Conservation (phyloP, 2,888 invertebrate genomes). For the Phytoseiulus persimilis region DNA sequence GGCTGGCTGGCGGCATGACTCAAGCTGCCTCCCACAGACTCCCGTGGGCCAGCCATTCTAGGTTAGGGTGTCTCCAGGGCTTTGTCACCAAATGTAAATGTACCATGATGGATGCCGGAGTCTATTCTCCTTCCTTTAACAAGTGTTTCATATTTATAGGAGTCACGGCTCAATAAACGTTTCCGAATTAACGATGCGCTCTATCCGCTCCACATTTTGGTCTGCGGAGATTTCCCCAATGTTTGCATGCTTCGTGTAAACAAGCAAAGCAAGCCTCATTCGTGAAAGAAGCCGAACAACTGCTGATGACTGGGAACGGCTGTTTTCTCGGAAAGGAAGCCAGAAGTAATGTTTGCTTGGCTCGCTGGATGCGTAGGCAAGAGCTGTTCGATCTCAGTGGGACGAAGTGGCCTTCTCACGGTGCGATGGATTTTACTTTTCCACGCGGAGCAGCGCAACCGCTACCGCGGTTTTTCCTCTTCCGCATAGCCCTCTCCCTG, state of each 20-base stretch:
- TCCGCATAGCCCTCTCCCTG: background rate
- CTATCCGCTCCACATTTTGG: too few relatives aligned
- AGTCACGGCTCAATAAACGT: too few relatives aligned
- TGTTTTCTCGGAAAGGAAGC: background rate
- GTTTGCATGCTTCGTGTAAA: too few relatives aligned
- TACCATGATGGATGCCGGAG: background rate
- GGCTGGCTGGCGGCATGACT: background rate
- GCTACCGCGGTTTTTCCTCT: background rate
- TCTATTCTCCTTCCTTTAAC: too few relatives aligned
- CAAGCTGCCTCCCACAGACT: slow-evolving; percentile 6
- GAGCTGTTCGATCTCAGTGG: background rate
- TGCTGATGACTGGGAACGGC: background rate
- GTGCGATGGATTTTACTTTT: background rate
- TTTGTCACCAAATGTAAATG: slow-evolving; percentile 5
- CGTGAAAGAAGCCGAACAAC: background rate
- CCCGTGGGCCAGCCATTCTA: slow-evolving; percentile 14
- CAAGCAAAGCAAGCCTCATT: too few relatives aligned
- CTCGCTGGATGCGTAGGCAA: background rate
- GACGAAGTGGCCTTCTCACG: background rate
- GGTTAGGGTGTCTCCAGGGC: background rate
- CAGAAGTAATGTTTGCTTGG: background rate
- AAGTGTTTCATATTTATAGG: too few relatives aligned
- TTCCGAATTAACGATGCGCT: too few relatives aligned
- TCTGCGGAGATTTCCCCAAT: too few relatives aligned
- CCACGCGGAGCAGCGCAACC: background rate